Evolutionary conservation across 2,797 vertebrate genomes (phyloP).

Genomic region (Rhinatrema bivittatum): DNA sequence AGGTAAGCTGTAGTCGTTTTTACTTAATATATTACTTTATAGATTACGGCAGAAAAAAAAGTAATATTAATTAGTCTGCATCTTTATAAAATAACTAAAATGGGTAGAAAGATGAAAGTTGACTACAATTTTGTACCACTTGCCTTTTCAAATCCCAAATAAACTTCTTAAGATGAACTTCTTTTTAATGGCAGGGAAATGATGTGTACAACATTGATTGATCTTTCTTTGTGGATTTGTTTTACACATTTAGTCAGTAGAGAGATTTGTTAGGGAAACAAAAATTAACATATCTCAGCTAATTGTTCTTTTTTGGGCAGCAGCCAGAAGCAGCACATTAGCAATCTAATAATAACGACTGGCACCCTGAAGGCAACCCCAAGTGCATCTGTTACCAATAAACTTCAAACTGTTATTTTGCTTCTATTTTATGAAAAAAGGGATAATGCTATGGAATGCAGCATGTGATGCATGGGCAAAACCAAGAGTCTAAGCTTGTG

Average conservation of each 20-base stretch:
- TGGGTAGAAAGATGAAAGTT: no score
- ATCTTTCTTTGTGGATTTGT: slow-evolving; percentile 81
- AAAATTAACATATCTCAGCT: slow-evolving; percentile 84
- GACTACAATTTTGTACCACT: slow-evolving; percentile 60
- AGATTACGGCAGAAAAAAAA: slow-evolving; percentile 37
- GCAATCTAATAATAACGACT: slow-evolving; percentile 76
- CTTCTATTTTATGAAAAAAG: slow-evolving; percentile 59
- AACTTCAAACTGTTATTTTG: slow-evolving; percentile 74
- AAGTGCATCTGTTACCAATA: slow-evolving; percentile 77
- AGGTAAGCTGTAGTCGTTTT: slow-evolving; percentile 45
- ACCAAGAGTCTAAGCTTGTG: slow-evolving; percentile 52
- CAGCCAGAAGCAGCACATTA: slow-evolving; percentile 75
- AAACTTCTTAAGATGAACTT: slow-evolving; percentile 68
- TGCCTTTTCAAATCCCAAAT: slow-evolving; percentile 65
- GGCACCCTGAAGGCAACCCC: slow-evolving; percentile 74
- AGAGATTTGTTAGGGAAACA: slow-evolving; percentile 83
- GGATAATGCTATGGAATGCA: slow-evolving; percentile 66
- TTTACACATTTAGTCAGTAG: slow-evolving; percentile 77
- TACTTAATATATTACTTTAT: no score
- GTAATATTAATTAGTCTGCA: slow-evolving; percentile 39
- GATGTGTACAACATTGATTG: slow-evolving; percentile 72
- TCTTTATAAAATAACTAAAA: slow-evolving; percentile 29
- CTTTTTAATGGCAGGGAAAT: slow-evolving; percentile 71
- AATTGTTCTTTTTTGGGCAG: slow-evolving; percentile 81
- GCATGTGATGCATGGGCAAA: slow-evolving; percentile 54